Percentiles rank a stretch among this genome's conserved stretches.
These are phyloP conservation scores for Lasaia peninsularis DNA, from an alignment of 1,140 invertebrate genomes.

Conservation along the genomic window DNA sequence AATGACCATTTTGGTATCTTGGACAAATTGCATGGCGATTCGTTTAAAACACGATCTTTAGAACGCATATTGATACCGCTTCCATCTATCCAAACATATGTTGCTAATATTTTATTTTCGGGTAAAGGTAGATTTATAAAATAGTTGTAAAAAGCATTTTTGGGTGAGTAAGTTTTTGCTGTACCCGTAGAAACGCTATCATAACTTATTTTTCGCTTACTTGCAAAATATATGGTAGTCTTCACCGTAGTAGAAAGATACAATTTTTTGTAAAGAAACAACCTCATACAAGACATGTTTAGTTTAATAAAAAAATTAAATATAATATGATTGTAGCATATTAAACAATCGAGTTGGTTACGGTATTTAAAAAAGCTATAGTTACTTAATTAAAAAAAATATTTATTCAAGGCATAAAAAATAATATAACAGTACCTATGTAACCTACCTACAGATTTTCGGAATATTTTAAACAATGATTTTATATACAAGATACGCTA, in stretches of 20 bases:
- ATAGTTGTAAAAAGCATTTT: constrained; percentile 76
- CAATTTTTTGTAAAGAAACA: background rate
- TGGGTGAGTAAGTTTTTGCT: constrained; percentile 29
- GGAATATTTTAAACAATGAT: no score
- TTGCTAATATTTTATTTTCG: constrained; percentile 83
- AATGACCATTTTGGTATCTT: constrained; percentile 96
- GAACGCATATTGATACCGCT: constrained; percentile 88
- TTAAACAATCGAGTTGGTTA: background rate
- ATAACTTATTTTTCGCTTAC: constrained; percentile 14
- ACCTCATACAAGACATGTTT: background rate
- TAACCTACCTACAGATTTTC: background rate
- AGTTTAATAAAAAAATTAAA: background rate
- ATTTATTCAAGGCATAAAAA: no score
- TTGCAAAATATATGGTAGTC: background rate
- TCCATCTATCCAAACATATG: constrained; percentile 95
- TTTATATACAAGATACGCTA: no score
- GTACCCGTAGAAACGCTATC: constrained; percentile 37
- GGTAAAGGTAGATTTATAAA: constrained; percentile 84
- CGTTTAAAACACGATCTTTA: constrained; percentile 88
- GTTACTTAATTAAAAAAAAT: no score
- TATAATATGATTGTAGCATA: background rate
- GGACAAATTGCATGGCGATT: constrained; percentile 79
- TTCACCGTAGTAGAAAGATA: background rate
- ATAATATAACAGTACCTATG: background rate
- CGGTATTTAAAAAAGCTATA: background rate